Conservation (phyloP, 2,888 invertebrate species). For the Zootermopsis nevadensis region DNA sequence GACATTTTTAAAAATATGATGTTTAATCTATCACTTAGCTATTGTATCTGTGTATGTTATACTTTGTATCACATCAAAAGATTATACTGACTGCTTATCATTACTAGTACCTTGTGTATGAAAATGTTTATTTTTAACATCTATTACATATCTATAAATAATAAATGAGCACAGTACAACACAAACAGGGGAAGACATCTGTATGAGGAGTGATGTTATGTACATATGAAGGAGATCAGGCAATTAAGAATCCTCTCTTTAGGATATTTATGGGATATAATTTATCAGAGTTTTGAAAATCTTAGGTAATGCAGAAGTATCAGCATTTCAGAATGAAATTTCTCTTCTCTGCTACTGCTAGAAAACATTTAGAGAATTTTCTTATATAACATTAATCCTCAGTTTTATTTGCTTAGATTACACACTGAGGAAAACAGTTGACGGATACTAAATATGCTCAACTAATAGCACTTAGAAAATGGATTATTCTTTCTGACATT, state of each 20-base stretch:
- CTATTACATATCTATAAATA: no score
- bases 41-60: no score
- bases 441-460: background rate
- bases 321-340: background rate
- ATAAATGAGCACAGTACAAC: background rate
- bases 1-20: no score
- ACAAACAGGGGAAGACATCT: background rate
- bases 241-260: background rate
- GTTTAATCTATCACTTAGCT: no score
- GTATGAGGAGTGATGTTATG: constrained; percentile 5
- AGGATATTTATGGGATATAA: background rate
- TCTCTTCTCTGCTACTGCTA: background rate
- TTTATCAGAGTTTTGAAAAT: no score
- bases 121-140: no score
- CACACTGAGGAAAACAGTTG: background rate
- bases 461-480: background rate
- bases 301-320: background rate
- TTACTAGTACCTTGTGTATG: no score
- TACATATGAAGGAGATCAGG: background rate
- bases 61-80: no score
- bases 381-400: background rate
- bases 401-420: background rate
- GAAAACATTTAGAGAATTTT: background rate
- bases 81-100: no score
- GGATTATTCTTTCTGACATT: background rate